phyloP scores from a whole-genome alignment of 2,797 vertebrate genomes.

The Ambastaia sidthimunki region DNA sequence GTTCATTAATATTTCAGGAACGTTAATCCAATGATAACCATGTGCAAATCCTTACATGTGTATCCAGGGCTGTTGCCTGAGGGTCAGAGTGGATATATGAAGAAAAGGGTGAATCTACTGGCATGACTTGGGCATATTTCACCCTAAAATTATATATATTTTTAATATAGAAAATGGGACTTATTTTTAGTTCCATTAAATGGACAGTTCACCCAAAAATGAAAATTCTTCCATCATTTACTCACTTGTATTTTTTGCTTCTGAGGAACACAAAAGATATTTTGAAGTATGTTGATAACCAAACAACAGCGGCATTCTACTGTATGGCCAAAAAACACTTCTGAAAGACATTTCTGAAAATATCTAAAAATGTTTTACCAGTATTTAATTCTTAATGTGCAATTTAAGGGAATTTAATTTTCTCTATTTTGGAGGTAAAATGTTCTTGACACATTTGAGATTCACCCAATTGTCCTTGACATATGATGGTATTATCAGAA shows the following conservation, averaged over 20 bases:
- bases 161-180: neutral
- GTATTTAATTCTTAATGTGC: no score
- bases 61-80: slow-evolving; percentile 8
- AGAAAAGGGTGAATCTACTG: neutral
- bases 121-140: neutral
- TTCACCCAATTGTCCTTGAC: neutral
- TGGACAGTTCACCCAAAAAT: neutral
- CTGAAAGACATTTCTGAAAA: no score
- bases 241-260: no score
- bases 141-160: neutral
- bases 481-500: neutral
- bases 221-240: neutral
- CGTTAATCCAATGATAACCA: slow-evolving; percentile 25
- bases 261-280: no score
- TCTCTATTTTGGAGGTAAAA: neutral
- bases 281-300: no score
- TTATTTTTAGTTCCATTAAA: neutral
- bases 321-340: no score
- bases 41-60: slow-evolving; percentile 23
- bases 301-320: no score
- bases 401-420: no score
- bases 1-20: slow-evolving; percentile 43
- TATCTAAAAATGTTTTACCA: no score
- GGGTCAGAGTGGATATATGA: neutral
- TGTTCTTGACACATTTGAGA: neutral